These are phyloP conservation scores for Eledone cirrhosa DNA, from an alignment of 2,888 invertebrate species.

Conservation along the genomic window DNA sequence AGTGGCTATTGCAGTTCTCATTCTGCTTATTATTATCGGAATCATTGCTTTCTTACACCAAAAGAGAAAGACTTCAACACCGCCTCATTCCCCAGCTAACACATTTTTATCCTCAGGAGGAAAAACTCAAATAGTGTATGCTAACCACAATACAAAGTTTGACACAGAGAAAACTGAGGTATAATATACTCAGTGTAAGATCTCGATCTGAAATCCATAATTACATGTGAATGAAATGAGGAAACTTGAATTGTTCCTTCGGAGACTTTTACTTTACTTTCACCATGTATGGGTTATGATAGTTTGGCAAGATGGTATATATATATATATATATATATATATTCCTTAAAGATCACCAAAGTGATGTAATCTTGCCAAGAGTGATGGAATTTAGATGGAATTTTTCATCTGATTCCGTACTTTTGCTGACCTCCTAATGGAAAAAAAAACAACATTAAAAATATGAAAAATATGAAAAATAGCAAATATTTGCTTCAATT, in stretches of 20 bases:
- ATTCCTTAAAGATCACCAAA: too few species aligned
- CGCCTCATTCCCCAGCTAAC: slow-evolving; percentile 54
- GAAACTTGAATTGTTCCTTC: not conserved
- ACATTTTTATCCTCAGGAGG: slow-evolving; percentile 49
- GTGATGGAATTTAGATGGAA: too few species aligned
- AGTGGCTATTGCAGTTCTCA: slow-evolving; percentile 46
- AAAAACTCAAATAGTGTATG: slow-evolving; percentile 35
- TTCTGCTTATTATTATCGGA: slow-evolving; percentile 45
- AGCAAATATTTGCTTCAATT: too few species aligned
- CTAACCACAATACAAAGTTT: slow-evolving; percentile 33
- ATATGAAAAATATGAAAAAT: too few species aligned
- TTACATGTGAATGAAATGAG: not conserved
- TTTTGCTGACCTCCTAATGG: too few species aligned
- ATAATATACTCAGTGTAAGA: slow-evolving; percentile 15
- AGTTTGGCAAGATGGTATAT: too few species aligned
- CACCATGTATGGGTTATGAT: not conserved
- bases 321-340: too few species aligned
- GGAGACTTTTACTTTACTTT: not conserved
- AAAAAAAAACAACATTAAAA: too few species aligned
- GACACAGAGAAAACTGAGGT: slow-evolving; percentile 40
- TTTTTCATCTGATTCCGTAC: too few species aligned
- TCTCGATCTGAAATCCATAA: not conserved
- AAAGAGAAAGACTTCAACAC: slow-evolving; percentile 48
- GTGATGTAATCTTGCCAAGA: too few species aligned
- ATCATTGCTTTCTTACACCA: slow-evolving; percentile 47